Conservation (phyloP, 2,113 vertebrate genomes). For the Crotophaga sulcirostris region DNA sequence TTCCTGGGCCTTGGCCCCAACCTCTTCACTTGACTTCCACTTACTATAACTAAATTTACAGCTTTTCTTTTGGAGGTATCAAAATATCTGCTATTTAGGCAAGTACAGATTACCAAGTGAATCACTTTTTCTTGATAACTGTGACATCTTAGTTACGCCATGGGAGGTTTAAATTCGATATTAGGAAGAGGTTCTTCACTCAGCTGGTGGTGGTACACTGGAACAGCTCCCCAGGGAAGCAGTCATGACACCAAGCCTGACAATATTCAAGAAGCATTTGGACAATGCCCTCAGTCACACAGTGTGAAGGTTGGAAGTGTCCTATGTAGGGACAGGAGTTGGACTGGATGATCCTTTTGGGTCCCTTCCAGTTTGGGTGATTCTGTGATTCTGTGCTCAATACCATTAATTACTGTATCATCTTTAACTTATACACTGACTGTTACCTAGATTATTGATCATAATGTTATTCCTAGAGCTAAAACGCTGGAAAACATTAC, state of each 20-base stretch:
- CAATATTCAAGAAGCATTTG: no score
- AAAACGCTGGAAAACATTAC: neutral
- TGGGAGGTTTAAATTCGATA: no score
- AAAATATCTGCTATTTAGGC: neutral
- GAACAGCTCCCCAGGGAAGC: no score
- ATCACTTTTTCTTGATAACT: neutral
- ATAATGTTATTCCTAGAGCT: neutral
- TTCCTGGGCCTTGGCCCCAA: neutral
- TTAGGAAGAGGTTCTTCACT: no score
- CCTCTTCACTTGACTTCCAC: accelerated
- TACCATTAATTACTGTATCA: neutral
- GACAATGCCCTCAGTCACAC: no score
- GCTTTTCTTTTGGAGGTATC: neutral
- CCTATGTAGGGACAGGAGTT: no score
- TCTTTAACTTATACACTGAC: neutral
- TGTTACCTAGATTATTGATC: neutral
- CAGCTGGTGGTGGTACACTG: no score
- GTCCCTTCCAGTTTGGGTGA: no score
- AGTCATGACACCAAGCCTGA: no score
- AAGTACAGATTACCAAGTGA: neutral
- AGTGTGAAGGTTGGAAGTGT: no score
- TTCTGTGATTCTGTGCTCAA: no score
- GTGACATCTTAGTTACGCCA: neutral
- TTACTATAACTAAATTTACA: neutral
- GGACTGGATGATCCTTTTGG: no score